A percentile compares a stretch with the other conserved stretches of the same genome.
These are phyloP conservation scores for Rhinophrynus dorsalis DNA, from an alignment of 2,797 vertebrate genomes.

Conservation along the genomic window DNA sequence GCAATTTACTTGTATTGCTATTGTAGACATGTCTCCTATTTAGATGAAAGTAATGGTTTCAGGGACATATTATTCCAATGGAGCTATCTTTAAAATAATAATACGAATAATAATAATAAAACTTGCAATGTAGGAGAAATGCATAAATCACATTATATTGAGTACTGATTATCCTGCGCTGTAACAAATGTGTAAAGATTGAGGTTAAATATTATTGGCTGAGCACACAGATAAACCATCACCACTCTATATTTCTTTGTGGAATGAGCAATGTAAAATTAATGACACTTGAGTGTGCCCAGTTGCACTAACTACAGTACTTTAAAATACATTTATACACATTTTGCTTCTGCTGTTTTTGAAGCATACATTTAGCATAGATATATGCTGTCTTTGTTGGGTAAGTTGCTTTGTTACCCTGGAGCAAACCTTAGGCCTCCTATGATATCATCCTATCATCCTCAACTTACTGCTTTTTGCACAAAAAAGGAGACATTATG, in stretches of 20 bases:
- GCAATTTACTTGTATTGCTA: slow-evolving; percentile 42
- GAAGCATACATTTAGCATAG: too few species aligned
- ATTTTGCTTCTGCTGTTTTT: too few species aligned
- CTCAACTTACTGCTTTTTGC: too few species aligned
- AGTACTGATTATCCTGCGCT: slow-evolving; percentile 3
- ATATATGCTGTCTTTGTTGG: too few species aligned
- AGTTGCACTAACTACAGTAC: slow-evolving; percentile 2
- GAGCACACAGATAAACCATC: slow-evolving; percentile 11
- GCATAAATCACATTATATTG: slow-evolving; percentile 31
- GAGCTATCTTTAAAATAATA: background rate
- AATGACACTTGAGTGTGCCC: slow-evolving; percentile 17
- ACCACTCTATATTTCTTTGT: slow-evolving; percentile 12
- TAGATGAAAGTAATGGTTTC: slow-evolving; percentile 25
- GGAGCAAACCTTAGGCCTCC: too few species aligned
- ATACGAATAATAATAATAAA: too few species aligned
- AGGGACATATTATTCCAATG: slow-evolving; percentile 27
- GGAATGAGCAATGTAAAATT: slow-evolving; percentile 17
- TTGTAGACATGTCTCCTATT: slow-evolving; percentile 33
- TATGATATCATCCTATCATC: too few species aligned
- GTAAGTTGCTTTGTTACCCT: too few species aligned
- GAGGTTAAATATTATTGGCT: slow-evolving; percentile 26
- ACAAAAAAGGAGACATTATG: too few species aligned
- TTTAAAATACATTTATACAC: slow-evolving; percentile 1
- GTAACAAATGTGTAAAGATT: slow-evolving; percentile 12
- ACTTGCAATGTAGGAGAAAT: slow-evolving; percentile 2